These are phyloP conservation scores for Rachycentron canadum DNA, from an alignment of 2,797 vertebrate genomes.

Conservation along the genomic window DNA sequence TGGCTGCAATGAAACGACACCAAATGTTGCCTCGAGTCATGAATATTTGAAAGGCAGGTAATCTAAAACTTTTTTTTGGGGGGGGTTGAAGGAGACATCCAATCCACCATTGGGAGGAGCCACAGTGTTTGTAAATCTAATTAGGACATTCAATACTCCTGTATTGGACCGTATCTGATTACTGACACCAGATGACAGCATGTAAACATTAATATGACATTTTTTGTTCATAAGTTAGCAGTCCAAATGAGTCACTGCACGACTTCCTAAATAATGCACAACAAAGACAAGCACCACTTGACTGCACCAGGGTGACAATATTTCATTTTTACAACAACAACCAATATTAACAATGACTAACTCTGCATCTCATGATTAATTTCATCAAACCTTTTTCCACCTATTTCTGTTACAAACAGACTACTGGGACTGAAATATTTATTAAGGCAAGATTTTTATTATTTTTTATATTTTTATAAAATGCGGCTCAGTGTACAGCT, in stretches of 20 bases:
- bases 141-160: constrained; percentile 82
- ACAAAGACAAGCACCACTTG: neutral
- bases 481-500: neutral
- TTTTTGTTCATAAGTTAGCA: constrained; percentile 47
- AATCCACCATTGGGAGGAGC: constrained; percentile 81
- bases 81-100: constrained; percentile 83
- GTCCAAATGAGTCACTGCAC: constrained; percentile 13
- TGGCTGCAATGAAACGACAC: constrained; percentile 55
- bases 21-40: constrained; percentile 79
- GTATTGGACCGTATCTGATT: constrained; percentile 76
- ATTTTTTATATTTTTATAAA: neutral
- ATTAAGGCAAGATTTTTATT: neutral
- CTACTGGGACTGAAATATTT: neutral
- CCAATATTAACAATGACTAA: neutral
- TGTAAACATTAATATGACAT: constrained; percentile 62
- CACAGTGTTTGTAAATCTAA: constrained; percentile 86
- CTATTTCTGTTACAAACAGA: neutral
- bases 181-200: constrained; percentile 70
- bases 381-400: neutral
- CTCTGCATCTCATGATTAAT: neutral
- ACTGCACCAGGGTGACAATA: neutral
- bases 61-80: constrained; percentile 83
- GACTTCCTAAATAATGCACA: constrained; percentile 25
- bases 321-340: neutral
- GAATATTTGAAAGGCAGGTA: constrained; percentile 83